Conservation (phyloP, 1,140 invertebrate species). For the Drosophila kikkawai region DNA sequence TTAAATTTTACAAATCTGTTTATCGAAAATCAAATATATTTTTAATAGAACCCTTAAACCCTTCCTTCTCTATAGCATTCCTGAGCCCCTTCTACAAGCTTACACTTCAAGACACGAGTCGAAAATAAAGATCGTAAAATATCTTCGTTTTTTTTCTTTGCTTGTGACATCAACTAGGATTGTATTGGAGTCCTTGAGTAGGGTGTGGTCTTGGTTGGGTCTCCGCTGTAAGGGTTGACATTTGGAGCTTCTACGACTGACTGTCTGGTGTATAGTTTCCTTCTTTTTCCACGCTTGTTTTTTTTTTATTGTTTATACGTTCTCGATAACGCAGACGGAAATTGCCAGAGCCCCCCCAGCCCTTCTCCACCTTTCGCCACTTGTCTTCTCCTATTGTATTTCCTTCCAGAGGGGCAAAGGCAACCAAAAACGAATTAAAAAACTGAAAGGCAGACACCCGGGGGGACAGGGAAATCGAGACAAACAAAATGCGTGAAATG, state of each 20-base stretch:
- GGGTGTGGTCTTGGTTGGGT: conserved; percentile 11
- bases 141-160: conserved; percentile 8
- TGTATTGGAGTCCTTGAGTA: conserved; percentile 11
- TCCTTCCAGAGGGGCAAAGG: conserved; percentile 39
- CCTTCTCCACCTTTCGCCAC: conserved; percentile 19
- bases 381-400: conserved; percentile 60
- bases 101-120: conserved; percentile 55
- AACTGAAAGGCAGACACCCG: conserved; percentile 30
- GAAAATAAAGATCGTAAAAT: conserved; percentile 61
- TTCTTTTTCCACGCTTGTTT: conserved; percentile 27
- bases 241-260: conserved; percentile 12
- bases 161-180: conserved; percentile 24
- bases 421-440: conserved; percentile 67
- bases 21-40: not conserved
- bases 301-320: conserved; percentile 79
- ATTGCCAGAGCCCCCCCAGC: conserved; percentile 59
- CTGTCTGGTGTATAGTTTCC: conserved; percentile 43
- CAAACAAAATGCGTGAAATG: conserved; percentile 71
- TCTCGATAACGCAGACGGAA: conserved; percentile 80
- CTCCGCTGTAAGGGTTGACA: conserved; percentile 41
- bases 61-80: not conserved
- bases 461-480: conserved; percentile 43
- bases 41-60: no score
- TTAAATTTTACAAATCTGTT: not conserved
- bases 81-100: conserved; percentile 42